Conservation (phyloP, 2,888 invertebrate genomes). For the Drosophila kuntzei region DNA sequence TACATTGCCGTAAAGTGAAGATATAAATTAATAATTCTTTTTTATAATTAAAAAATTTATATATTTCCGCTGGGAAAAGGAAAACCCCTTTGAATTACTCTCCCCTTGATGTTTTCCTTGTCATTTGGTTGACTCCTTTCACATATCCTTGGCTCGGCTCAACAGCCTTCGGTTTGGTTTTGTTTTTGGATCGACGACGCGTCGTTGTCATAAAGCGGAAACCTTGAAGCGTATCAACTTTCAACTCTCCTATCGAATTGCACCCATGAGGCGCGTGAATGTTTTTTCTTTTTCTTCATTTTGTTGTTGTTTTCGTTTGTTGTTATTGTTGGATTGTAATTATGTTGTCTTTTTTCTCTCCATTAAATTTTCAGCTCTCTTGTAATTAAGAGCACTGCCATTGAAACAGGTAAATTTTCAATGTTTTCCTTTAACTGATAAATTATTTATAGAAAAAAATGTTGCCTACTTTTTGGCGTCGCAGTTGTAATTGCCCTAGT, state of each 20-base stretch:
- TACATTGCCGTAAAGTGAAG: background rate
- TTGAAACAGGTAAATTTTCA: conserved; percentile 35
- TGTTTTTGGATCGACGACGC: conserved; percentile 38
- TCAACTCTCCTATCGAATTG: conserved; percentile 68
- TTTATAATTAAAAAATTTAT: background rate
- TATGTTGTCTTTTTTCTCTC: conserved; percentile 50
- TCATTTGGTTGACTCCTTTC: conserved; percentile 17
- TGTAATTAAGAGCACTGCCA: conserved; percentile 42
- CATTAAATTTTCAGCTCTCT: conserved; percentile 31
- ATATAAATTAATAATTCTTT: background rate
- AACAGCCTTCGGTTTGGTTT: conserved; percentile 16
- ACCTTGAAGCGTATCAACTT: conserved; percentile 78
- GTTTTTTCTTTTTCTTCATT: conserved; percentile 38
- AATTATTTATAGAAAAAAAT: conserved; percentile 29
- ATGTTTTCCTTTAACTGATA: conserved; percentile 38
- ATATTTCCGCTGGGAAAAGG: background rate
- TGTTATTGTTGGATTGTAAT: conserved; percentile 63
- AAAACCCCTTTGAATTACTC: background rate
- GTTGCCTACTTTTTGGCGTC: conserved; percentile 53
- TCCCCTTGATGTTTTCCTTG: background rate
- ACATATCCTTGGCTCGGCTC: conserved; percentile 13
- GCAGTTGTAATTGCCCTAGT: too few species aligned
- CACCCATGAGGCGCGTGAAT: conserved; percentile 68
- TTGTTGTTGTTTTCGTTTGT: conserved; percentile 35
- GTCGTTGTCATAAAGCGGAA: conserved; percentile 70